These are phyloP conservation scores for Pipistrellus kuhlii DNA, from an alignment of 2,797 vertebrate species.

Conservation along the genomic window DNA sequence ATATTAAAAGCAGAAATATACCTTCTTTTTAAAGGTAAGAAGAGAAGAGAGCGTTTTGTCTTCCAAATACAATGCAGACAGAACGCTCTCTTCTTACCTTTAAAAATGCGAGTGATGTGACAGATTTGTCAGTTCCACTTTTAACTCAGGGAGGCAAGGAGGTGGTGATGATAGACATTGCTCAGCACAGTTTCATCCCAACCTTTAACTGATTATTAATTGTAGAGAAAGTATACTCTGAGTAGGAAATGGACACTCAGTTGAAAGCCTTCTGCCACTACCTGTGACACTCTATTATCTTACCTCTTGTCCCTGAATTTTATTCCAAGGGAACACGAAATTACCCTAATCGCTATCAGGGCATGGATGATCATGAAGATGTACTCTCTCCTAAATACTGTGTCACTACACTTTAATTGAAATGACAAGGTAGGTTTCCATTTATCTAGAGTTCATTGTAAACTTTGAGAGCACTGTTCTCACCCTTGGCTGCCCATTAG, in stretches of 20 bases:
- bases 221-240: not conserved
- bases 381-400: not conserved
- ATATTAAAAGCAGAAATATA: slow-evolving; percentile 73
- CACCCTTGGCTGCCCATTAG: not conserved
- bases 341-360: not conserved
- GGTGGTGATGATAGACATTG: not conserved
- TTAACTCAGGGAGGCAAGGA: not conserved
- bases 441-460: not conserved
- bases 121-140: slow-evolving; percentile 9
- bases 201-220: not conserved
- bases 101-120: slow-evolving; percentile 9
- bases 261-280: not conserved
- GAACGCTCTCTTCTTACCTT: slow-evolving; percentile 4
- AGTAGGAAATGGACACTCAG: not conserved
- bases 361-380: not conserved
- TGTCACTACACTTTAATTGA: not conserved
- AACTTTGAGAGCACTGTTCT: slow-evolving; percentile 1
- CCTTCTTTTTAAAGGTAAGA: no score
- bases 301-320: not conserved
- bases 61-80: no score
- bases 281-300: not conserved
- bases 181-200: not conserved
- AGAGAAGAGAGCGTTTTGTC: no score
- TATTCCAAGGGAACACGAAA: not conserved
- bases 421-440: not conserved